Evolutionary conservation across 2,888 invertebrate genomes (phyloP).

Genomic region (Troides helena): DNA sequence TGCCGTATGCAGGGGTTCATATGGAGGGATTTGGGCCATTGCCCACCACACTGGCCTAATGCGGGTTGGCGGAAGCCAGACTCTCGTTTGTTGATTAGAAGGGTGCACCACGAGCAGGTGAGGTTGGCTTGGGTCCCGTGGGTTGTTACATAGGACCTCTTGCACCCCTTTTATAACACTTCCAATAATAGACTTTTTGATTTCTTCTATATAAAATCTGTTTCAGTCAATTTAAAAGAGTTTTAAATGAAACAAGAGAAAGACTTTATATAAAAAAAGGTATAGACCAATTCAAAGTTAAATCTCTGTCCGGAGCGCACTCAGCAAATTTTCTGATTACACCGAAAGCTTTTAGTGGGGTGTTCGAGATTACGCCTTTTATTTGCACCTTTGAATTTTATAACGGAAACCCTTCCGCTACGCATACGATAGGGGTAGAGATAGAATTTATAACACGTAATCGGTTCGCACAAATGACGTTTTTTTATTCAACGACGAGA

Average conservation of each 20-base stretch:
- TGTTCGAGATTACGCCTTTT: slow-evolving; percentile 19
- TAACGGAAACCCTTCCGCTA: background rate
- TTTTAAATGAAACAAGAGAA: background rate
- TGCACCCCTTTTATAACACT: no score
- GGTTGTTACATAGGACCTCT: no score
- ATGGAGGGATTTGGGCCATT: no score
- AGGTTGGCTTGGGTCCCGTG: no score
- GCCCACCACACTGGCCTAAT: no score
- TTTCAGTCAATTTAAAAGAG: no score
- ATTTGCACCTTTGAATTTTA: slow-evolving; percentile 20
- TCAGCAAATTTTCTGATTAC: slow-evolving; percentile 17
- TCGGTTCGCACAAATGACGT: background rate
- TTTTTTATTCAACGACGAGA: background rate
- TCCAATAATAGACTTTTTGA: no score
- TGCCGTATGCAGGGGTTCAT: no score
- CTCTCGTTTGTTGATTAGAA: no score
- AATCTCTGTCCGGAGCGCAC: slow-evolving; percentile 1
- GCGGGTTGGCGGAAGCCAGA: no score
- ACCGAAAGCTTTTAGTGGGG: slow-evolving; percentile 18
- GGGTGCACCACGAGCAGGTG: no score
- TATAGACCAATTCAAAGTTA: slow-evolving; percentile 11
- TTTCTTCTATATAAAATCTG: no score
- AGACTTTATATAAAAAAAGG: background rate
- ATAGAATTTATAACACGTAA: slow-evolving; percentile 13
- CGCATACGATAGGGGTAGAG: background rate